Evolutionary conservation across 2,113 vertebrate genomes (phyloP).

Genomic region (Heterotilapia buettikoferi): DNA sequence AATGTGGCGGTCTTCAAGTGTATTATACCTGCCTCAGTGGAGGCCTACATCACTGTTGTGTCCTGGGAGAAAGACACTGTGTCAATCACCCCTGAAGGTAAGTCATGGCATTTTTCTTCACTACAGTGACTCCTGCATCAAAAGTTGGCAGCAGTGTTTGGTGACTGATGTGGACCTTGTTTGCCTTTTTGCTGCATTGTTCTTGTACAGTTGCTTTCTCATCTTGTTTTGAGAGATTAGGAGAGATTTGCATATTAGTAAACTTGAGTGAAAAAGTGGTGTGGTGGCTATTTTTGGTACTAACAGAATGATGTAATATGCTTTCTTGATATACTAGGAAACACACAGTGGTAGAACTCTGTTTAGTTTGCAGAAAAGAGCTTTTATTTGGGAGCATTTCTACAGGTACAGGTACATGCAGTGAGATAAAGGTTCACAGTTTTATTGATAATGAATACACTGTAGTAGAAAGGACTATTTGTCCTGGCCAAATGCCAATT

Average conservation of each 20-base stretch:
- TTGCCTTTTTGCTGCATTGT: background rate
- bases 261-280: background rate
- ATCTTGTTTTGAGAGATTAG: background rate
- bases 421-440: background rate
- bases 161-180: background rate
- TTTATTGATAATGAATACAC: background rate
- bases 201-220: background rate
- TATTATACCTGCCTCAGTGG: constrained; percentile 99
- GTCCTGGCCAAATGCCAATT: background rate
- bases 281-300: background rate
- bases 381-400: background rate
- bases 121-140: background rate
- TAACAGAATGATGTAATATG: background rate
- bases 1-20: constrained; percentile 99
- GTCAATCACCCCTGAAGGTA: constrained; percentile 96
- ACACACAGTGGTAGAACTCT: background rate
- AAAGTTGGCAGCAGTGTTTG: background rate
- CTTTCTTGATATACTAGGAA: background rate
- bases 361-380: background rate
- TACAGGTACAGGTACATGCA: background rate
- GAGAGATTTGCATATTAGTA: background rate
- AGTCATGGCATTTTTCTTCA: constrained; percentile 27
- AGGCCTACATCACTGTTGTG: constrained; percentile 97
- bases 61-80: constrained; percentile 99
- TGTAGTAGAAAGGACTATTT: background rate